Evolutionary conservation across 2,113 vertebrate genomes (phyloP).

Genomic region (Ptilonorhynchus violaceus): DNA sequence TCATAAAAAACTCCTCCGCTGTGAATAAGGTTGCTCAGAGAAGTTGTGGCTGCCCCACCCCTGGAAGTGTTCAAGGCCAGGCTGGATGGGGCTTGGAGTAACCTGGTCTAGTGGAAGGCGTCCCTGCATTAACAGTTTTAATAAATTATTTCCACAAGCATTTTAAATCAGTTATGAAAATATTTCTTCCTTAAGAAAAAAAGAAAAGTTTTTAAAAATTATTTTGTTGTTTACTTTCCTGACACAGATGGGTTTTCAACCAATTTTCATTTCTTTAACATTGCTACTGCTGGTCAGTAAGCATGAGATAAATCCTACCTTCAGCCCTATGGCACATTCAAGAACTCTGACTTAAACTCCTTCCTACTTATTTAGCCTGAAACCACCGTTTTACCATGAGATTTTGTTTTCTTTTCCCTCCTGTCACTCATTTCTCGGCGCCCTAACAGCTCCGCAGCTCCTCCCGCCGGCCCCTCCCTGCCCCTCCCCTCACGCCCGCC

Average conservation of each 20-base stretch:
- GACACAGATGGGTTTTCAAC: background rate
- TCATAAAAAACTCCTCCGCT: background rate
- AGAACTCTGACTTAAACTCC: background rate
- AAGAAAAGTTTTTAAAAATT: background rate
- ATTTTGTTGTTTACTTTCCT: background rate
- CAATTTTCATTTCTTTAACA: background rate
- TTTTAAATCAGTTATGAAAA: background rate
- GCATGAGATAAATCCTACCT: background rate
- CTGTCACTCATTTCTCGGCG: rapidly evolving
- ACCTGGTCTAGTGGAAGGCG: too few species aligned
- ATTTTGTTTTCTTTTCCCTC: rapidly evolving
- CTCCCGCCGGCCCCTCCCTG: rapidly evolving
- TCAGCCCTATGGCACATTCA: background rate
- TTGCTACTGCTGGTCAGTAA: too few species aligned
- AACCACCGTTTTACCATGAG: rapidly evolving
- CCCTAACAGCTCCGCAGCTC: rapidly evolving
- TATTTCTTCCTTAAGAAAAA: background rate
- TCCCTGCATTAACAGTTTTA: background rate
- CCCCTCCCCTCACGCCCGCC: background rate
- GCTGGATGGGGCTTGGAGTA: background rate
- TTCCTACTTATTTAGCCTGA: too few species aligned
- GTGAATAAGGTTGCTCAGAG: background rate
- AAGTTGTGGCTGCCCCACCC: background rate
- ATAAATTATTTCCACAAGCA: background rate
- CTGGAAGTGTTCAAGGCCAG: too few species aligned